Evolutionary conservation across 2,888 invertebrate genomes (phyloP).

Genomic region (Gymnosoma rotundatum): DNA sequence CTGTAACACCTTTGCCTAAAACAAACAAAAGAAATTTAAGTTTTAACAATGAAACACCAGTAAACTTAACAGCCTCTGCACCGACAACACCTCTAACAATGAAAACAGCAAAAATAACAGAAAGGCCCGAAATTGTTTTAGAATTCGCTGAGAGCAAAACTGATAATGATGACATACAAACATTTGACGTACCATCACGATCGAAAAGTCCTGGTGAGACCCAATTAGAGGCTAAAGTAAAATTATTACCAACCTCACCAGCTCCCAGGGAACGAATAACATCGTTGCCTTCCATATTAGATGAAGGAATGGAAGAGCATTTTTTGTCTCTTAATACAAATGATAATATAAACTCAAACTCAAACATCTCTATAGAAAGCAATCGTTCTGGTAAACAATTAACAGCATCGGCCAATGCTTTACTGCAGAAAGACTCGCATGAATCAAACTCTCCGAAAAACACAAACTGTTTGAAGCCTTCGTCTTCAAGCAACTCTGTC

Average conservation of each 20-base stretch:
- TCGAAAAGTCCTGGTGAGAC: conserved; percentile 53
- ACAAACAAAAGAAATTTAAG: conserved; percentile 24
- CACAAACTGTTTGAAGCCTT: conserved; percentile 13
- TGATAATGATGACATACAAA: not conserved
- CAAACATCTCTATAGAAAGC: conserved; percentile 3
- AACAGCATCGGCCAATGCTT: conserved; percentile 45
- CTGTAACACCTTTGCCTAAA: conserved; percentile 55
- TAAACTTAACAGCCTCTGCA: conserved; percentile 25
- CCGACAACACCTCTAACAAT: conserved; percentile 49
- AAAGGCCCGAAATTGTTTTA: conserved; percentile 39
- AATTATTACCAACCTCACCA: conserved; percentile 67
- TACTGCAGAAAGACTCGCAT: conserved; percentile 56
- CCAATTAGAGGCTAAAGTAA: conserved; percentile 43
- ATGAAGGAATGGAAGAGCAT: conserved; percentile 74
- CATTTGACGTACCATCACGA: conserved; percentile 6
- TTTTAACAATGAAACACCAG: conserved; percentile 44
- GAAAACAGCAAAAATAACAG: conserved; percentile 2
- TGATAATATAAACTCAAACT: not conserved
- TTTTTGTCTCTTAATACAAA: conserved; percentile 59
- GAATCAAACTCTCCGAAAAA: conserved; percentile 46
- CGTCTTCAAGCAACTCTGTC: conserved; percentile 43
- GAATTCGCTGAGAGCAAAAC: conserved; percentile 33
- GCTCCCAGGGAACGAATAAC: conserved; percentile 73
- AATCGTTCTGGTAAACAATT: conserved; percentile 17
- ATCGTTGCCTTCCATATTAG: conserved; percentile 74